Conservation (phyloP, 2,888 invertebrate species). For the Syrphus vitripennis region DNA sequence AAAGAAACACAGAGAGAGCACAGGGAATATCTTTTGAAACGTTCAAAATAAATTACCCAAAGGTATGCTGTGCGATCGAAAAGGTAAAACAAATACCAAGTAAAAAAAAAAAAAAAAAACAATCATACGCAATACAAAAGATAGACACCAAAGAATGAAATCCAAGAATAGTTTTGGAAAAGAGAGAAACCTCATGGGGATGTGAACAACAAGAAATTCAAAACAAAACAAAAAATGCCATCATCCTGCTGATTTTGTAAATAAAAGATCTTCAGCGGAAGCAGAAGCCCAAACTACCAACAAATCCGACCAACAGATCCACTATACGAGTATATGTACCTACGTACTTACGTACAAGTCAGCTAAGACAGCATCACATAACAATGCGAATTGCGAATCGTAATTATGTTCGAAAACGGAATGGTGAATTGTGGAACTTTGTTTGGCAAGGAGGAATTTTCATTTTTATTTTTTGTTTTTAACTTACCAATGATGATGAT, state of each 20-base stretch:
- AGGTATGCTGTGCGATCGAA: constrained; percentile 54
- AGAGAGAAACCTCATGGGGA: constrained; percentile 66
- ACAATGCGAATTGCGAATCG: constrained; percentile 64
- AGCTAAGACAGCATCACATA: constrained; percentile 20
- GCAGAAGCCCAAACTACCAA: constrained; percentile 29
- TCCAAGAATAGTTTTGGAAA: constrained; percentile 27
- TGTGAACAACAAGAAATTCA: constrained; percentile 5
- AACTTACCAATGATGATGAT: background rate
- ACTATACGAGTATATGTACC: background rate
- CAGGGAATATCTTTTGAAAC: constrained; percentile 53
- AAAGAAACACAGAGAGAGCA: constrained; percentile 3
- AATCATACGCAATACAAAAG: constrained; percentile 1
- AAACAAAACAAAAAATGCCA: constrained; percentile 21
- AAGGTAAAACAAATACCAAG: constrained; percentile 52
- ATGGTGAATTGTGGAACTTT: constrained; percentile 58
- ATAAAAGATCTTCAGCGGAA: constrained; percentile 58
- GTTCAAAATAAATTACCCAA: constrained; percentile 61
- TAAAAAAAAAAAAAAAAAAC: background rate
- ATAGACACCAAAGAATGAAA: constrained; percentile 49
- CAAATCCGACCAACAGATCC: background rate
- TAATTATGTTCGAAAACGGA: constrained; percentile 69
- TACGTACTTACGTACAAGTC: background rate
- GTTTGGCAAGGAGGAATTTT: constrained; percentile 58
- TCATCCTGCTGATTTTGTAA: constrained; percentile 54
- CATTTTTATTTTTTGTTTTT: background rate